phyloP scores from a whole-genome alignment of 2,888 invertebrate species.

The Prosapia bicincta region DNA sequence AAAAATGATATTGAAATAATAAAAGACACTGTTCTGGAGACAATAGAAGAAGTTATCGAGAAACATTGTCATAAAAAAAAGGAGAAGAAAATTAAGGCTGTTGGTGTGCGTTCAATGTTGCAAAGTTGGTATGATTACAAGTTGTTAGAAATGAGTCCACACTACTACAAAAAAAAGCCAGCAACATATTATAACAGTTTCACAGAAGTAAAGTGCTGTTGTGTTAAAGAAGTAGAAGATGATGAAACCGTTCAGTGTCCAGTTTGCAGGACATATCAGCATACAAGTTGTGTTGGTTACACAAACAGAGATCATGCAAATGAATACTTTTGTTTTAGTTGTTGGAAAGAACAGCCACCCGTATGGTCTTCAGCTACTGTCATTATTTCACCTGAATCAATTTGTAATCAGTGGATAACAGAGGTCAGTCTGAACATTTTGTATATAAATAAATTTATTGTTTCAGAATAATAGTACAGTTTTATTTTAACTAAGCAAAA shows the following conservation, averaged over 20 bases:
- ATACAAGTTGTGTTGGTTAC: constrained; percentile 57
- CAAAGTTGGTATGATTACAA: constrained; percentile 15
- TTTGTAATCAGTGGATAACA: constrained; percentile 67
- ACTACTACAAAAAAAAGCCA: background rate
- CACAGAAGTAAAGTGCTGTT: constrained; percentile 47
- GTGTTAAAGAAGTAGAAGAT: constrained; percentile 43
- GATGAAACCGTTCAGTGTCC: constrained; percentile 51
- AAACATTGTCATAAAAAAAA: background rate
- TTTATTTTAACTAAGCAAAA: no score
- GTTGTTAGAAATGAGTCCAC: constrained; percentile 11
- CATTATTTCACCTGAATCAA: constrained; percentile 65
- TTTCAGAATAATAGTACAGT: no score
- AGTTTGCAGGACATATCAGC: constrained; percentile 59
- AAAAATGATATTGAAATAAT: background rate
- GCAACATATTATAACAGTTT: background rate
- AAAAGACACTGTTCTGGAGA: background rate
- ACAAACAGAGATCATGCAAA: constrained; percentile 41
- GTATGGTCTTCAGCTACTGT: constrained; percentile 61
- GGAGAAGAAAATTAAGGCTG: background rate
- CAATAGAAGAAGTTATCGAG: background rate
- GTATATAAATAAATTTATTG: no score
- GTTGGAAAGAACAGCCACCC: constrained; percentile 53
- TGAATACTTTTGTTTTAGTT: constrained; percentile 61
- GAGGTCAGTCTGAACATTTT: constrained; percentile 47
- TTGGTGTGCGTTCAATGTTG: background rate